phyloP scores from a whole-genome alignment of 2,113 vertebrate species.

The Cololabis saira region DNA sequence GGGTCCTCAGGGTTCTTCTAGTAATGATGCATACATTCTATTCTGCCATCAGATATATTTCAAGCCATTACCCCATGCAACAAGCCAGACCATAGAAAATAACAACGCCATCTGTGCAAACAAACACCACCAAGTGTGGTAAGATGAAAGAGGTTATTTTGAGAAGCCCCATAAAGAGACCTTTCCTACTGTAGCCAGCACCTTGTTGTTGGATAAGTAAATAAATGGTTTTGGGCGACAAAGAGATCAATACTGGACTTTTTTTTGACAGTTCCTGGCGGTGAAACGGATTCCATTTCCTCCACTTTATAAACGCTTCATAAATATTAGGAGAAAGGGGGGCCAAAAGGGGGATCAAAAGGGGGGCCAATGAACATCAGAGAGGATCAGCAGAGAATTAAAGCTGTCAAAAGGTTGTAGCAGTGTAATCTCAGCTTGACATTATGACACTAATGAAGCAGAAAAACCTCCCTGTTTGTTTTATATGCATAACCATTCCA shows the following conservation, averaged over 20 bases:
- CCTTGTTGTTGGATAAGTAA: slow-evolving; percentile 10
- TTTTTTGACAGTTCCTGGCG: not conserved
- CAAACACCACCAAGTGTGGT: slow-evolving; percentile 2
- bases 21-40: too few species aligned
- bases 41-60: slow-evolving; percentile 5
- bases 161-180: slow-evolving; percentile 15
- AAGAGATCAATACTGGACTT: slow-evolving; percentile 16
- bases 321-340: slow-evolving; percentile 6
- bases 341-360: too few species aligned
- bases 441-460: too few species aligned
- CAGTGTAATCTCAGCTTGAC: too few species aligned
- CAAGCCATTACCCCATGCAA: slow-evolving; percentile 9
- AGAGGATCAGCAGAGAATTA: not conserved
- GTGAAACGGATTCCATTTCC: slow-evolving; percentile 15
- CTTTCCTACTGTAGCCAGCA: not conserved
- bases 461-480: not conserved
- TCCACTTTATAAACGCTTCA: slow-evolving; percentile 15
- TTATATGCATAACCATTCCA: not conserved
- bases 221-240: slow-evolving; percentile 5
- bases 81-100: slow-evolving; percentile 10
- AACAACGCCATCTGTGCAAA: slow-evolving; percentile 29
- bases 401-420: too few species aligned
- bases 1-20: too few species aligned
- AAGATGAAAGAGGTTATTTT: slow-evolving; percentile 37
- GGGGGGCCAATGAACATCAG: not conserved